Percentiles rank a stretch among this genome's conserved stretches.
Evolutionary conservation across 2,113 vertebrate species (phyloP).

Genomic region (Lamprologus callipterus): DNA sequence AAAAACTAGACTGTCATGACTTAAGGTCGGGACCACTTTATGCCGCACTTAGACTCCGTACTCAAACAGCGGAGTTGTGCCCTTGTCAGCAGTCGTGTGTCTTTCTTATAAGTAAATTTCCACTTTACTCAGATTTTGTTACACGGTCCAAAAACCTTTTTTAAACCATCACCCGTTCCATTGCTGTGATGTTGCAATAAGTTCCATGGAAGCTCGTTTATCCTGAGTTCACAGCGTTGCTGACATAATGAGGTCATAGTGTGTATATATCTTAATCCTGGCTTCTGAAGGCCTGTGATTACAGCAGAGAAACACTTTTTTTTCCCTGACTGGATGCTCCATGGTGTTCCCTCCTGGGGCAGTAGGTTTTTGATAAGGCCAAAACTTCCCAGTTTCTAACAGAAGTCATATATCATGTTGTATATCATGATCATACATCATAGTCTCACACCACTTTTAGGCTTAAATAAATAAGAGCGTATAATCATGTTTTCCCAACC

Average conservation of each 20-base stretch:
- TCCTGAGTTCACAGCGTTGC: constrained; percentile 20
- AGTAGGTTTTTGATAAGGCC: not conserved
- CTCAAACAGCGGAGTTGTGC: not conserved
- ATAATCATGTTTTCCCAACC: not conserved
- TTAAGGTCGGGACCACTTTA: not conserved
- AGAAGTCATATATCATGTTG: not conserved
- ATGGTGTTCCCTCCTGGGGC: not conserved
- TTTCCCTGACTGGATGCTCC: not conserved
- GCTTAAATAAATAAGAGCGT: not conserved
- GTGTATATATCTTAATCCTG: constrained; percentile 28
- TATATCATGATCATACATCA: not conserved
- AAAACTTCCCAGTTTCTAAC: not conserved
- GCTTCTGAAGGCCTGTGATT: constrained; percentile 23
- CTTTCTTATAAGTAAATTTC: not conserved
- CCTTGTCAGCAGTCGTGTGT: not conserved
- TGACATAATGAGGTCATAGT: constrained; percentile 63
- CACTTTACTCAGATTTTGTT: constrained; percentile 24
- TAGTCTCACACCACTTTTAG: not conserved
- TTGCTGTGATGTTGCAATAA: constrained; percentile 29
- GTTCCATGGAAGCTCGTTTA: constrained; percentile 40
- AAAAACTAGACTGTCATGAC: not conserved
- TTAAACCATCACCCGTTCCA: not conserved
- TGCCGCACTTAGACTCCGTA: not conserved
- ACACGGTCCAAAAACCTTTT: not conserved
- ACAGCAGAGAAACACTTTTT: not conserved